A percentile compares a stretch with the other conserved stretches of the same genome.
Evolutionary conservation across 2,113 vertebrate species (phyloP).

Genomic region (Lutjanus erythropterus): DNA sequence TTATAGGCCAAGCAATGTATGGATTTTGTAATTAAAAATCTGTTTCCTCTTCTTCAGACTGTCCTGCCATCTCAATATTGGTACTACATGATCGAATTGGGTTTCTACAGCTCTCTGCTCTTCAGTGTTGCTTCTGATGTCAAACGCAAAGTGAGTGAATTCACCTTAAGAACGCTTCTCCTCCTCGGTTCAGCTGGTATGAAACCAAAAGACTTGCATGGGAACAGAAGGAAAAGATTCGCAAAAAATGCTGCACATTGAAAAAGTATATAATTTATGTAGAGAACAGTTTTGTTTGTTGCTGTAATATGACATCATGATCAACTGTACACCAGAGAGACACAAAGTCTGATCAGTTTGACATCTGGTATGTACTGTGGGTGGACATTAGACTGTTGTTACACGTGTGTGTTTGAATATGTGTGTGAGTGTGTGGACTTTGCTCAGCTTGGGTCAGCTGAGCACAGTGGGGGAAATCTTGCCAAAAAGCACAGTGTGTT

Average conservation of each 20-base stretch:
- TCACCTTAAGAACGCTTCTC: neutral
- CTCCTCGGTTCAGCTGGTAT: neutral
- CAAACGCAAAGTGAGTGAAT: constrained; percentile 91
- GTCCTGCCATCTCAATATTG: constrained; percentile 94
- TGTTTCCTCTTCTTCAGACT: constrained; percentile 71
- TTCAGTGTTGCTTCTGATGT: constrained; percentile 96
- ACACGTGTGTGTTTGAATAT: constrained; percentile 49
- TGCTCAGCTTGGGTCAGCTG: constrained; percentile 56
- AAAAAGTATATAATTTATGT: neutral
- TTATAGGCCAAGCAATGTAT: neutral
- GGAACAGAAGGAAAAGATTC: constrained; percentile 1
- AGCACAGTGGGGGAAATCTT: constrained; percentile 35
- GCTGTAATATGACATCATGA: neutral
- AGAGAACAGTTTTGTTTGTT: neutral
- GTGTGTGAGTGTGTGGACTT: constrained; percentile 59
- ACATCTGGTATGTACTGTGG: constrained; percentile 36
- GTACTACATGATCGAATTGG: constrained; percentile 97
- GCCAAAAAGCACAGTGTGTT: constrained; percentile 50
- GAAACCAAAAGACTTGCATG: neutral
- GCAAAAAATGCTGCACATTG: neutral
- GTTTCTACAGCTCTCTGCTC: constrained; percentile 94
- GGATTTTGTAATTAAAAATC: constrained; percentile 16
- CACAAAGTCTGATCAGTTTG: constrained; percentile 27
- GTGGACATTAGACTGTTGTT: constrained; percentile 74
- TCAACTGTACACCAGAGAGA: neutral